Evolutionary conservation across 2,888 invertebrate genomes (phyloP).

Genomic region (Peribatodes rhomboidaria): DNA sequence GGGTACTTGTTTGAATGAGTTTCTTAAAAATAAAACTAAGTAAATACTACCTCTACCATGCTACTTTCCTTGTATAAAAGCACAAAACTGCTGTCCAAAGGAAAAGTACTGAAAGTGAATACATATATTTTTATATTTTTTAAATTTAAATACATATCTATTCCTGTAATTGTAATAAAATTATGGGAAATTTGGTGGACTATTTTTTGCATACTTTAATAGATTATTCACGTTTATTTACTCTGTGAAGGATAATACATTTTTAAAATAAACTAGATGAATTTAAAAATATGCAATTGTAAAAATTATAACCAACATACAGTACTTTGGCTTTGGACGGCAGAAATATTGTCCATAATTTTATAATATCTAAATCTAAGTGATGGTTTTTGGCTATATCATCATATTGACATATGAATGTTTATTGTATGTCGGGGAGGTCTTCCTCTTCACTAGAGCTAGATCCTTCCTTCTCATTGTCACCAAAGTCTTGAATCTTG

Average conservation of each 20-base stretch:
- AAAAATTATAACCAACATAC: no score
- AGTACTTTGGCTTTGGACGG: not conserved
- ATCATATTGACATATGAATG: slow-evolving; percentile 35
- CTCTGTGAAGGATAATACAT: no score
- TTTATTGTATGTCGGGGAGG: slow-evolving; percentile 89
- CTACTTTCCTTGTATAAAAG: slow-evolving; percentile 60
- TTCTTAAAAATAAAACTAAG: slow-evolving; percentile 31
- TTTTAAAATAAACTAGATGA: no score
- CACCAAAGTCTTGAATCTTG: slow-evolving; percentile 68
- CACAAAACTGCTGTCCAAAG: slow-evolving; percentile 42
- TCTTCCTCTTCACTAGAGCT: slow-evolving; percentile 92
- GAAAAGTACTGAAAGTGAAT: not conserved
- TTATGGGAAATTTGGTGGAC: no score
- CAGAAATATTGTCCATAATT: slow-evolving; percentile 55
- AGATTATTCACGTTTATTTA: no score
- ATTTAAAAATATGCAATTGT: no score
- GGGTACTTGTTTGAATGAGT: slow-evolving; percentile 17
- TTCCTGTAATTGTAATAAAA: no score
- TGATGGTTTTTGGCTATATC: slow-evolving; percentile 56
- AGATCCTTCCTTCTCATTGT: slow-evolving; percentile 84
- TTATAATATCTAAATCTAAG: slow-evolving; percentile 50
- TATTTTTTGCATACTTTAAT: no score
- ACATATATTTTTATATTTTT: no score
- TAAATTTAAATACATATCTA: no score
- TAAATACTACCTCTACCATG: slow-evolving; percentile 37